Evolutionary conservation across 2,797 vertebrate genomes (phyloP).

Genomic region (Rhadinocentrus ornatus): DNA sequence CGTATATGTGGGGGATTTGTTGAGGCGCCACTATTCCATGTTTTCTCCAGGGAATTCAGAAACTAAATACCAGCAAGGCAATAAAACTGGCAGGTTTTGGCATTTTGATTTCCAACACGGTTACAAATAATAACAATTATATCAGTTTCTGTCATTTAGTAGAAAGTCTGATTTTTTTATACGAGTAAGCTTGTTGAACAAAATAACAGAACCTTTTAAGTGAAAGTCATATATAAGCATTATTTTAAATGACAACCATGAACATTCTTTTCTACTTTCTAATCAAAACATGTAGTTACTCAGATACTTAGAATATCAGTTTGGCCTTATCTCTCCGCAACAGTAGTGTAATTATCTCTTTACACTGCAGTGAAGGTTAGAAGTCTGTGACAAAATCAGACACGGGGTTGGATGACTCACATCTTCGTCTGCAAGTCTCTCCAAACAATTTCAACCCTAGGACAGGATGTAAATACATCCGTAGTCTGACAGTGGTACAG

Average conservation of each 20-base stretch:
- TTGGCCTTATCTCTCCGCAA: constrained; percentile 64
- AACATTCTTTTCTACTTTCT: constrained; percentile 41
- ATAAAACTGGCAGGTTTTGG: neutral
- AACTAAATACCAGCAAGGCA: neutral
- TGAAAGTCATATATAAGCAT: constrained; percentile 47
- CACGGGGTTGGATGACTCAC: constrained; percentile 71
- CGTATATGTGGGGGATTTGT: constrained; percentile 3
- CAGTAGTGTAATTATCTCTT: constrained; percentile 74
- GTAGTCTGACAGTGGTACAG: constrained; percentile 68
- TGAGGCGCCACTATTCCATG: neutral
- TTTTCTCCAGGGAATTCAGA: constrained; percentile 1
- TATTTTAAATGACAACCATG: constrained; percentile 51
- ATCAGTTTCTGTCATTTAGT: constrained; percentile 18
- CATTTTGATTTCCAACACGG: neutral
- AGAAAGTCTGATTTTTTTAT: constrained; percentile 27
- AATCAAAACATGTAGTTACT: constrained; percentile 64
- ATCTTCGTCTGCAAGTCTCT: constrained; percentile 71
- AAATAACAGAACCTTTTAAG: constrained; percentile 27
- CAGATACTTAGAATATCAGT: constrained; percentile 68
- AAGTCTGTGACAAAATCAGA: constrained; percentile 74
- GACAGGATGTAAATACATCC: constrained; percentile 71
- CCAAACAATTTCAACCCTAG: constrained; percentile 73
- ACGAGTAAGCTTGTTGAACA: constrained; percentile 23
- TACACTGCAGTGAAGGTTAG: constrained; percentile 73
- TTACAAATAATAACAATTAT: constrained; percentile 21